These are phyloP conservation scores for Myotis pilosus DNA, from an alignment of 2,797 vertebrate genomes.

Conservation along the genomic window DNA sequence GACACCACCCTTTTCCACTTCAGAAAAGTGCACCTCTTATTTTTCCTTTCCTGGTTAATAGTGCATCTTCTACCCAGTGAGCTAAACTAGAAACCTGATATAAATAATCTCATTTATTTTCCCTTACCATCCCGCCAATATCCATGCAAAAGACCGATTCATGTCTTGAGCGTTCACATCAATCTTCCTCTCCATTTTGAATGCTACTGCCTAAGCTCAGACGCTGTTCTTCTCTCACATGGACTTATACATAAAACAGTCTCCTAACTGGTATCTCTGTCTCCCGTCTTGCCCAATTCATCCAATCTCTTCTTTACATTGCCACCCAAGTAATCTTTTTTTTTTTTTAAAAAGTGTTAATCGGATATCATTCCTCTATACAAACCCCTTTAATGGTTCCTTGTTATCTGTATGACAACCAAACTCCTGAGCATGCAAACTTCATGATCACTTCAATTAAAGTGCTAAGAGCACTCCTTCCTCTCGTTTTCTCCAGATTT, in stretches of 20 bases:
- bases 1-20: background rate
- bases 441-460: background rate
- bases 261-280: background rate
- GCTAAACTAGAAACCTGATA: background rate
- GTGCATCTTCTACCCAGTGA: background rate
- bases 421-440: background rate
- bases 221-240: background rate
- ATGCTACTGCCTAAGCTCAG: background rate
- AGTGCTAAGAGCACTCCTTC: background rate
- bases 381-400: background rate
- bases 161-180: background rate
- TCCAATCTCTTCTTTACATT: background rate
- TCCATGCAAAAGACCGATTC: background rate
- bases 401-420: background rate
- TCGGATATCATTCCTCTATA: background rate
- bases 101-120: background rate
- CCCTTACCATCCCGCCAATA: background rate
- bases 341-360: background rate
- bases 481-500: background rate
- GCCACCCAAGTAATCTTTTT: background rate
- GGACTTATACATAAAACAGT: background rate
- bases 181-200: background rate
- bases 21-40: background rate
- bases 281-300: slow-evolving; percentile 2
- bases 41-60: background rate